phyloP scores from a whole-genome alignment of 2,113 vertebrate species.

The Emydocephalus ijimae region DNA sequence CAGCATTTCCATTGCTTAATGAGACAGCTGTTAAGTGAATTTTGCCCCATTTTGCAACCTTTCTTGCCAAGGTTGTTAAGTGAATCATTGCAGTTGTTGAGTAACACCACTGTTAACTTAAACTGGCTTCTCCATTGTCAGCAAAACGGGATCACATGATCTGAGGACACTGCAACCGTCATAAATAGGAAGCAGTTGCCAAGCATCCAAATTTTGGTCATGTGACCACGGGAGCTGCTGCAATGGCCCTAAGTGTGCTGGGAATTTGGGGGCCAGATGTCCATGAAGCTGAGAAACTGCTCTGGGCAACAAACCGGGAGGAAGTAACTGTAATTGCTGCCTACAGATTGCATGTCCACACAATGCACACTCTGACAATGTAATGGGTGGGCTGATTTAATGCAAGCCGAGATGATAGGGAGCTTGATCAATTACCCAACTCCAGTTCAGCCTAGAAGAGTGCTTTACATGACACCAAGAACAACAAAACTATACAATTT shows the following conservation, averaged over 20 bases:
- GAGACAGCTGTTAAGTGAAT: not conserved
- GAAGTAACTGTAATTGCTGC: not conserved
- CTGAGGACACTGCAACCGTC: no score
- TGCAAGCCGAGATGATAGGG: not conserved
- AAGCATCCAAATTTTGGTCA: no score
- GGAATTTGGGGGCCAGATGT: not conserved
- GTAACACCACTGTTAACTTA: not conserved
- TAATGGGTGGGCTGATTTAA: not conserved
- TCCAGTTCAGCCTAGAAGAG: no score
- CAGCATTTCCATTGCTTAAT: not conserved
- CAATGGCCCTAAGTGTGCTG: not conserved
- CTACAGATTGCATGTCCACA: not conserved
- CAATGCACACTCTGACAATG: not conserved
- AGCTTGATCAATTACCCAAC: no score
- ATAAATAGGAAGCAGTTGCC: no score
- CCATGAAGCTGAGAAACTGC: not conserved
- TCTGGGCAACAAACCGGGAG: not conserved
- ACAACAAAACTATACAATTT: no score
- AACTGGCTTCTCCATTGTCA: not conserved
- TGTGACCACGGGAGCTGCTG: no score
- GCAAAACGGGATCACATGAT: no score
- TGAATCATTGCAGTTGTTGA: not conserved
- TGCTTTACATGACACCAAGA: no score
- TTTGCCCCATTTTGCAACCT: not conserved
- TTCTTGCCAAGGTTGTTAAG: not conserved